Conservation (phyloP, 2,888 invertebrate genomes). For the Tetragonisca angustula region DNA sequence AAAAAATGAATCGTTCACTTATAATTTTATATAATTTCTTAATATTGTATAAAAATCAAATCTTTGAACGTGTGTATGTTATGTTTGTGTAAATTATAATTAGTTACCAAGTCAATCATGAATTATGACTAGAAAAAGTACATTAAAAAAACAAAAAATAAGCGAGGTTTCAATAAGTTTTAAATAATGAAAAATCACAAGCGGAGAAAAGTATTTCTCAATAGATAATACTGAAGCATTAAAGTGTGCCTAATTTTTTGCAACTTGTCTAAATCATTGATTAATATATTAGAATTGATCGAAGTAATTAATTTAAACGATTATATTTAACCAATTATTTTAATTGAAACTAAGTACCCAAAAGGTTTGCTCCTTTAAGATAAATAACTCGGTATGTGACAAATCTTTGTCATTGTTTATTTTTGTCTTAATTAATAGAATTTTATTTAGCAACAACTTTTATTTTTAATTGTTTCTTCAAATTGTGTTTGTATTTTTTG, state of each 20-base stretch:
- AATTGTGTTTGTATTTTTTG: background rate
- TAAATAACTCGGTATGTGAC: constrained; percentile 8
- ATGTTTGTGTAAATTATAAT: background rate
- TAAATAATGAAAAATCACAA: constrained; percentile 19
- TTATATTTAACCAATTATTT: background rate
- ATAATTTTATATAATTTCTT: background rate
- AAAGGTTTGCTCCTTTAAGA: background rate
- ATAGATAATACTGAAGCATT: constrained; percentile 50
- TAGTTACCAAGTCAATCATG: background rate
- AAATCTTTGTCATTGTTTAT: background rate
- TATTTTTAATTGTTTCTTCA: background rate
- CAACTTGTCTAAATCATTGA: constrained; percentile 31
- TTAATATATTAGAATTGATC: constrained; percentile 27
- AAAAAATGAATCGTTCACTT: background rate
- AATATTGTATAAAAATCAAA: background rate
- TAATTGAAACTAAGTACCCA: constrained; percentile 4
- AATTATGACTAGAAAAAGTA: background rate
- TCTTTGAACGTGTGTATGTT: background rate
- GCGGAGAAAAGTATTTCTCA: constrained; percentile 19
- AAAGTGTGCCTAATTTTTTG: constrained; percentile 75
- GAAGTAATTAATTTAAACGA: constrained; percentile 16
- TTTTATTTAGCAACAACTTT: background rate
- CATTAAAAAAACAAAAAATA: constrained; percentile 24
- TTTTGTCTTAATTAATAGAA: background rate
- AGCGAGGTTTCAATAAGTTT: constrained; percentile 47